Conservation (phyloP, 2,113 vertebrate genomes). For the Petrocephalus microphthalmus region DNA sequence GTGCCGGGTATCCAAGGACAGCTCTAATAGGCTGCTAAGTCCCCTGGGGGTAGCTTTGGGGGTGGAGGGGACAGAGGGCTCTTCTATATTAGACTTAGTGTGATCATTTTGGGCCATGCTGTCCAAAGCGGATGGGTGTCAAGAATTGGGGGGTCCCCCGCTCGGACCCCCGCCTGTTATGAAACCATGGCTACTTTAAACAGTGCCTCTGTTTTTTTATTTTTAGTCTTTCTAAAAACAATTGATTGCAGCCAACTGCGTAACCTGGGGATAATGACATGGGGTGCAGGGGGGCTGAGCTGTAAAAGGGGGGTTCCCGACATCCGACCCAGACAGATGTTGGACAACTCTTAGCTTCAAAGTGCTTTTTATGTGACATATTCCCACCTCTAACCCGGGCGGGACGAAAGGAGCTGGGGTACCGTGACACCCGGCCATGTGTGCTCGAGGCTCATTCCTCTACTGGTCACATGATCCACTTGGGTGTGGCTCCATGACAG, state of each 20-base stretch:
- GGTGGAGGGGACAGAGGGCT: not conserved
- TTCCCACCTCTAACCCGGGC: not conserved
- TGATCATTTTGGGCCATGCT: not conserved
- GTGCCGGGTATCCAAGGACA: conserved; percentile 43
- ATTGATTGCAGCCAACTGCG: not conserved
- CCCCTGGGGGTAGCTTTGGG: conserved; percentile 21
- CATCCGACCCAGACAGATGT: not conserved
- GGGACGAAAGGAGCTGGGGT: not conserved
- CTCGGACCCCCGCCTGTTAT: conserved; percentile 20
- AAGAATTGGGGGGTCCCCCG: conserved; percentile 26
- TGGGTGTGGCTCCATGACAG: not conserved
- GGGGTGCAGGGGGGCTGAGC: not conserved
- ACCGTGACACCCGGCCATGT: not conserved
- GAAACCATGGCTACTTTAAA: conserved; percentile 33
- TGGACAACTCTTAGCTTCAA: not conserved
- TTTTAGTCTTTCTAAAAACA: conserved; percentile 12
- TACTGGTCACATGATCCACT: not conserved
- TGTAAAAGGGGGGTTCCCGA: not conserved
- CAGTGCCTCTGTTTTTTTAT: conserved; percentile 2
- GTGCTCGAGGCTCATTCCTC: not conserved
- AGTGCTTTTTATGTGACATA: not conserved
- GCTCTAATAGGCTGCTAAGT: conserved; percentile 24
- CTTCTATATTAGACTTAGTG: not conserved
- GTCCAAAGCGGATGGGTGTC: not conserved
- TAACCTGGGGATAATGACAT: not conserved